A percentile compares a stretch with the other conserved stretches of the same genome.
These are phyloP conservation scores for Leuctra nigra DNA, from an alignment of 2,888 invertebrate genomes.

Conservation along the genomic window DNA sequence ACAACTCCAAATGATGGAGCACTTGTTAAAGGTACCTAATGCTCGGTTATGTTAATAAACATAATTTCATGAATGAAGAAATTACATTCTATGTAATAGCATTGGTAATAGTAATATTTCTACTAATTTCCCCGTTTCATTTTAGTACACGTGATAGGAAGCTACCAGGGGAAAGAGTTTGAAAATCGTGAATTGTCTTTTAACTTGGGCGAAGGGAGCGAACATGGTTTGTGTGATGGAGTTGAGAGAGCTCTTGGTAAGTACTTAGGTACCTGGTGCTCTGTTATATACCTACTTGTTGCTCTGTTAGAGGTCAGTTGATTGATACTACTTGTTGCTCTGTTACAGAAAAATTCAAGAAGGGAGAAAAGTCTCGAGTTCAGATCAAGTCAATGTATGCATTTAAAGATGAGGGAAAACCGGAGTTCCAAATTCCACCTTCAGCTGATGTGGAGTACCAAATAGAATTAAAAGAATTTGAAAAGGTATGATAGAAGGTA, in stretches of 20 bases:
- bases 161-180: constrained; percentile 57
- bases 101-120: no score
- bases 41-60: no score
- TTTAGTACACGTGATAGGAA: constrained; percentile 67
- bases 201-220: constrained; percentile 76
- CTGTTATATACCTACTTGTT: no score
- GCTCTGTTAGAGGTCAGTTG: no score
- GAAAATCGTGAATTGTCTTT: constrained; percentile 81
- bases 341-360: constrained; percentile 73
- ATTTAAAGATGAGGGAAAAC: constrained; percentile 64
- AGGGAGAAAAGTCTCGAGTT: constrained; percentile 69
- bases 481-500: no score
- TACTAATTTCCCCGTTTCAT: constrained; percentile 30
- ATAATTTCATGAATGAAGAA: no score
- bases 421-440: constrained; percentile 67
- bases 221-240: constrained; percentile 68
- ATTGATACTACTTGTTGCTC: no score
- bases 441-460: constrained; percentile 72
- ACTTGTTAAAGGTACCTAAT: constrained; percentile 64
- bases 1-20: constrained; percentile 76
- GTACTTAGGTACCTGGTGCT: no score
- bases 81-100: no score
- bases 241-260: constrained; percentile 74
- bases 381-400: constrained; percentile 72
- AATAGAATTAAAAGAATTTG: constrained; percentile 76